phyloP scores from a whole-genome alignment of 1,140 invertebrate genomes.

The Neodiprion lecontei region DNA sequence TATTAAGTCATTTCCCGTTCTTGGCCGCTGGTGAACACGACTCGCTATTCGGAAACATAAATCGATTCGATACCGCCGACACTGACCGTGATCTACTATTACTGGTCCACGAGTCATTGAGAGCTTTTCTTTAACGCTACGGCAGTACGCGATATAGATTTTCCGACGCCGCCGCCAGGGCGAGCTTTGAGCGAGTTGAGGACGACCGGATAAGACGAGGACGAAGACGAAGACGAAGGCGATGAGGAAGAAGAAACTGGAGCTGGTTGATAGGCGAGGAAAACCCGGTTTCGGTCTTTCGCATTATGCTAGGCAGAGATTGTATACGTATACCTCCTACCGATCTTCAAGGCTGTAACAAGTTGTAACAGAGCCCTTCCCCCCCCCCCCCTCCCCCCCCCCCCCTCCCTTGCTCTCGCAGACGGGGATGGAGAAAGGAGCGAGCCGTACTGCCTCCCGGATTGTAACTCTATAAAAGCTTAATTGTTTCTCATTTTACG shows the following conservation, averaged over 20 bases:
- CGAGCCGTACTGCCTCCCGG: conserved; percentile 32
- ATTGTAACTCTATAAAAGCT: conserved; percentile 54
- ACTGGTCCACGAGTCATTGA: no score
- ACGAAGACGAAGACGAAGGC: conserved; percentile 25
- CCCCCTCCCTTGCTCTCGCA: background rate
- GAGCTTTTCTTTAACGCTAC: no score
- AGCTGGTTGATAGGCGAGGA: background rate
- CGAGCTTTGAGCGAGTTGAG: background rate
- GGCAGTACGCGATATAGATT: background rate
- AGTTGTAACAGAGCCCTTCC: conserved; percentile 44
- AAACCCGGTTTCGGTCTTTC: background rate
- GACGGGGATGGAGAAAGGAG: conserved; percentile 15
- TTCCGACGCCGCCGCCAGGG: background rate
- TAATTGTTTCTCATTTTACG: conserved; percentile 57
- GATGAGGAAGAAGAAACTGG: conserved; percentile 11
- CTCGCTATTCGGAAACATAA: no score
- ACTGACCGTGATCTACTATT: no score
- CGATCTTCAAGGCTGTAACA: conserved; percentile 53
- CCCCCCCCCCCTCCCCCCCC: background rate
- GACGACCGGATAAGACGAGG: conserved; percentile 26
- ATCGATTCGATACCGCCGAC: no score
- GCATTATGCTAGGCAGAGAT: no score
- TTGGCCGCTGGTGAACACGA: no score
- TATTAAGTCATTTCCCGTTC: background rate
- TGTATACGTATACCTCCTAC: conserved; percentile 20